A percentile compares a stretch with the other conserved stretches of the same genome.
Evolutionary conservation across 2,113 vertebrate species (phyloP).

Genomic region (Clupea harengus): DNA sequence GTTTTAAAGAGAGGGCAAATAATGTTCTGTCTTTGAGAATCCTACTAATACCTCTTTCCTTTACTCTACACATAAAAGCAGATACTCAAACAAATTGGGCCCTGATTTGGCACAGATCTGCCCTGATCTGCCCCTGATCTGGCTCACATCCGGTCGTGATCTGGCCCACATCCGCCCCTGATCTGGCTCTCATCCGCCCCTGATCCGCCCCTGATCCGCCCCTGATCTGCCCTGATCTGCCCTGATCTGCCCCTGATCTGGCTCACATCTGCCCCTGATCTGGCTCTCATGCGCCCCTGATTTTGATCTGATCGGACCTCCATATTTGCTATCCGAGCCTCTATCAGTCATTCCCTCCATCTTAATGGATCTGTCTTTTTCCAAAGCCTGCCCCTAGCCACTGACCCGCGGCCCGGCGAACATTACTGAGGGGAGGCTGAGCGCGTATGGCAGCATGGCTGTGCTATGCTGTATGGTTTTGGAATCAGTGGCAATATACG

Average conservation of each 20-base stretch:
- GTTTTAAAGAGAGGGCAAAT: background rate
- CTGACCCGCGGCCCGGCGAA: constrained; percentile 44
- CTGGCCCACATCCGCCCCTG: too few relatives aligned
- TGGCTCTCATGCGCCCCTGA: too few relatives aligned
- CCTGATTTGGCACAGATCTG: too few relatives aligned
- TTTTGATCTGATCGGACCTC: too few relatives aligned
- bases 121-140: too few relatives aligned
- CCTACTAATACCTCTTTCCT: too few relatives aligned
- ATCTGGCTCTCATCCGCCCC: background rate
- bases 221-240: background rate
- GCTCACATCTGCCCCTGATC: background rate
- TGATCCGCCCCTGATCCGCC: too few relatives aligned
- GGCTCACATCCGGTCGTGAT: too few relatives aligned
- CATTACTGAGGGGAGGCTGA: constrained; percentile 35
- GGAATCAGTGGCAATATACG: constrained; percentile 28
- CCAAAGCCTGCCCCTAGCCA: constrained; percentile 29
- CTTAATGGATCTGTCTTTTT: constrained; percentile 33
- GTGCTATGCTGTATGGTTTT: constrained; percentile 32
- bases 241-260: background rate
- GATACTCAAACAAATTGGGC: too few relatives aligned
- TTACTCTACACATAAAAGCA: too few relatives aligned
- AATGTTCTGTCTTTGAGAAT: background rate
- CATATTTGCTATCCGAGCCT: background rate
- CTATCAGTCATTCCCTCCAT: constrained; percentile 22
- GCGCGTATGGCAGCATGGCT: background rate